These are phyloP conservation scores for Plectrocnemia conspersa DNA, from an alignment of 1,140 invertebrate genomes.

Conservation along the genomic window DNA sequence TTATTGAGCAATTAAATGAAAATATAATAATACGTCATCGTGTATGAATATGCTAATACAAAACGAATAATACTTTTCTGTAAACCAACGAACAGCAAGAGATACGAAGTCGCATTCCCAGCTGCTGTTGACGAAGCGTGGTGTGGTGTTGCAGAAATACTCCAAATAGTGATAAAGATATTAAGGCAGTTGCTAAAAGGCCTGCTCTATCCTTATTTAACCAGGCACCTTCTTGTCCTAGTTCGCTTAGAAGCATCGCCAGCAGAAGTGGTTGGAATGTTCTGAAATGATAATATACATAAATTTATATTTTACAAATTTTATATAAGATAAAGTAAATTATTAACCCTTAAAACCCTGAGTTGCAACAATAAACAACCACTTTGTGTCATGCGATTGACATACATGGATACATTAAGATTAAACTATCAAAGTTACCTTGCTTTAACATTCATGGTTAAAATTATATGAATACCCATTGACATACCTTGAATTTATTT, in stretches of 20 bases:
- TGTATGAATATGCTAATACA: background rate
- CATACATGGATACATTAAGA: too few species aligned
- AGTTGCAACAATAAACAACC: too few species aligned
- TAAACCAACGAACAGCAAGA: constrained; percentile 59
- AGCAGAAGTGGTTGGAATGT: constrained; percentile 51
- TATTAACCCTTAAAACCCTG: too few species aligned
- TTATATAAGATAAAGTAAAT: background rate
- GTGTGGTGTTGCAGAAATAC: constrained; percentile 52
- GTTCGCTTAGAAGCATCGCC: constrained; percentile 53
- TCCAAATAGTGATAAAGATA: constrained; percentile 37
- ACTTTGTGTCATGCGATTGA: too few species aligned
- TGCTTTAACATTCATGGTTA: too few species aligned
- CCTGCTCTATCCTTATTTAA: constrained; percentile 39
- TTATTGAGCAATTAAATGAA: background rate
- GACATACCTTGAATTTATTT: too few species aligned
- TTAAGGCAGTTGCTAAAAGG: constrained; percentile 41
- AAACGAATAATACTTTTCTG: constrained; percentile 51
- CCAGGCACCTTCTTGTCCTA: constrained; percentile 38
- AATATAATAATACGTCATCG: background rate
- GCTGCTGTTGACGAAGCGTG: constrained; percentile 44
- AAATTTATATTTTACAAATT: background rate
- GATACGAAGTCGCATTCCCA: constrained; percentile 58
- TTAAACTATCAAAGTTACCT: too few species aligned
- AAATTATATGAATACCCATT: too few species aligned
- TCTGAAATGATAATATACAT: constrained; percentile 35